A percentile compares a stretch with the other conserved stretches of the same genome.
These are phyloP conservation scores for Sceloporus undulatus DNA, from an alignment of 2,113 vertebrate species.

Conservation along the genomic window DNA sequence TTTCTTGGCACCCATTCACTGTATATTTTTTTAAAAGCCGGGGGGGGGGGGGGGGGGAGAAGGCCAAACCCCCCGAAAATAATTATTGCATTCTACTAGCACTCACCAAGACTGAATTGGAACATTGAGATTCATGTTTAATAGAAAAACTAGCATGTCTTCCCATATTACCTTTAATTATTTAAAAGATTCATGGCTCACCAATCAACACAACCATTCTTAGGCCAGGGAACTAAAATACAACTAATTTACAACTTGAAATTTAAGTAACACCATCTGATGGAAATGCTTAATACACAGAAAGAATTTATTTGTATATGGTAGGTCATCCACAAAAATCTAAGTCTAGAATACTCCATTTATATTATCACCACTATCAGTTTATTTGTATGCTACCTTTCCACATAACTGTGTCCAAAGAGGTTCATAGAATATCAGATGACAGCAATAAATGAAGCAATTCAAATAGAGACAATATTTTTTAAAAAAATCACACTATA, in stretches of 20 bases:
- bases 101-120: neutral
- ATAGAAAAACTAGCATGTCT: neutral
- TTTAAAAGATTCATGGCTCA: neutral
- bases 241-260: neutral
- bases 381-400: neutral
- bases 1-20: constrained; percentile 35
- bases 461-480: no score
- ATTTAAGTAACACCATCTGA: neutral
- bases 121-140: neutral
- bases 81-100: neutral
- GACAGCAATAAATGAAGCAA: no score
- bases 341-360: neutral
- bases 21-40: constrained; percentile 10
- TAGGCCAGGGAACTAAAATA: neutral
- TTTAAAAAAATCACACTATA: no score
- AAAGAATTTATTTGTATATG: neutral
- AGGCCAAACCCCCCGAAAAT: neutral
- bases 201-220: neutral
- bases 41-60: no score
- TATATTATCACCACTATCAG: neutral
- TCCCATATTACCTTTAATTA: neutral
- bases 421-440: no score
- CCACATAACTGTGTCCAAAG: no score
- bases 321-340: neutral
- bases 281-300: neutral